Conservation (phyloP, 2,797 vertebrate species). For the Sebastes aleutianus region DNA sequence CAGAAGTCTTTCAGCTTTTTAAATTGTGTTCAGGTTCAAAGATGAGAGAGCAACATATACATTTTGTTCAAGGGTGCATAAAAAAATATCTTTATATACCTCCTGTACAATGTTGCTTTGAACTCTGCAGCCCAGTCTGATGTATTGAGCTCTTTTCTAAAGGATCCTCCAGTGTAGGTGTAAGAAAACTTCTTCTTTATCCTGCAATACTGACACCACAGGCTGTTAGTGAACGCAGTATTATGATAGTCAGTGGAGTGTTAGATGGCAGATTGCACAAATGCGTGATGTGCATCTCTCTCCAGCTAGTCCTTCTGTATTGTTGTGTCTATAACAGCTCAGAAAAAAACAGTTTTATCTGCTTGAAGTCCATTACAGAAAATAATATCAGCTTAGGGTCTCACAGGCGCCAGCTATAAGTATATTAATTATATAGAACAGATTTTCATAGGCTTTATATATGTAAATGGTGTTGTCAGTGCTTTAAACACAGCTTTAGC, state of each 20-base stretch:
- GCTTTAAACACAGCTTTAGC: background rate
- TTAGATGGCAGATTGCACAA: constrained; percentile 16
- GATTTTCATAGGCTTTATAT: background rate
- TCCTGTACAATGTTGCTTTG: background rate
- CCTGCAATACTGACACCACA: constrained; percentile 1
- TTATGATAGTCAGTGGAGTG: background rate
- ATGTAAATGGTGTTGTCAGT: background rate
- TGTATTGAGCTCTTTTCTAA: background rate
- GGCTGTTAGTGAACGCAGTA: background rate
- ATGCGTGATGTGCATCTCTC: background rate
- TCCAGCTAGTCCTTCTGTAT: background rate
- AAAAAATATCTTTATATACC: background rate
- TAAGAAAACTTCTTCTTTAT: constrained; percentile 11
- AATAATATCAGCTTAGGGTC: background rate
- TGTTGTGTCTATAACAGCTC: background rate
- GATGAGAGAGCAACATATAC: background rate
- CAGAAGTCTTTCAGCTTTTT: background rate
- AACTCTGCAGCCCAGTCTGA: background rate
- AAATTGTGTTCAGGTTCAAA: background rate
- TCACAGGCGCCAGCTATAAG: background rate
- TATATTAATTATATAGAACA: background rate
- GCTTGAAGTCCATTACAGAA: background rate
- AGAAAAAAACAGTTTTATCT: background rate
- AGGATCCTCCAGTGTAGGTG: constrained; percentile 2
- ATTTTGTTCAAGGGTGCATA: background rate